Percentiles rank a stretch among this genome's conserved stretches.
Evolutionary conservation across 2,888 invertebrate species (phyloP).

Genomic region (Apodemia duryi): DNA sequence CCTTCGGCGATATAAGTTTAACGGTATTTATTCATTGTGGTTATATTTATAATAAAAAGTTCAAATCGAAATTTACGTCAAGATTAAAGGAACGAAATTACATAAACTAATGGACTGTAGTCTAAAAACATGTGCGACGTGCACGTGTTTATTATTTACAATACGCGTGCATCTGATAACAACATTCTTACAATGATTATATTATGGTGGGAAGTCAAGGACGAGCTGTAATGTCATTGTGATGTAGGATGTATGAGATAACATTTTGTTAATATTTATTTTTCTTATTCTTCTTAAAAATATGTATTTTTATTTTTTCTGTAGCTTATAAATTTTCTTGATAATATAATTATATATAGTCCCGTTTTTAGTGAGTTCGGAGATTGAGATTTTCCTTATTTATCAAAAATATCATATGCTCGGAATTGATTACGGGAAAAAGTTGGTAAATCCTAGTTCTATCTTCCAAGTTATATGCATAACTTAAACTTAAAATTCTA

Average conservation of each 20-base stretch:
- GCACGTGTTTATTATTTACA: conserved; percentile 66
- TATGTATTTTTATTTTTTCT: background rate
- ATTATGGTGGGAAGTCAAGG: conserved; percentile 57
- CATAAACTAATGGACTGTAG: background rate
- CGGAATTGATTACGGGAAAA: too few relatives aligned
- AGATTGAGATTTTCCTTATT: background rate
- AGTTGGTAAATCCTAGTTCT: too few relatives aligned
- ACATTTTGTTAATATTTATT: conserved; percentile 27
- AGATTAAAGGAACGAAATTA: conserved; percentile 21
- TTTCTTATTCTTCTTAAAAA: conserved; percentile 8
- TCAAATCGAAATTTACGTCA: background rate
- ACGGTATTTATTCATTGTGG: too few relatives aligned
- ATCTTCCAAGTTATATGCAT: too few relatives aligned
- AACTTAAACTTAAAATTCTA: too few relatives aligned
- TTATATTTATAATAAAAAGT: background rate
- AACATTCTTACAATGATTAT: conserved; percentile 43
- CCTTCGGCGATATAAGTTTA: too few relatives aligned
- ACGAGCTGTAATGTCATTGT: conserved; percentile 55
- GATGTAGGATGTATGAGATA: conserved; percentile 49
- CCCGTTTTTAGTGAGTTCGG: too few relatives aligned
- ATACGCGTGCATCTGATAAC: conserved; percentile 68
- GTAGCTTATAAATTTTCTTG: background rate
- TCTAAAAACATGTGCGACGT: background rate
- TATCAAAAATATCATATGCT: too few relatives aligned
- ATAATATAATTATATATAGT: too few relatives aligned